These are phyloP conservation scores for Channa argus DNA, from an alignment of 2,113 vertebrate species.

Conservation along the genomic window DNA sequence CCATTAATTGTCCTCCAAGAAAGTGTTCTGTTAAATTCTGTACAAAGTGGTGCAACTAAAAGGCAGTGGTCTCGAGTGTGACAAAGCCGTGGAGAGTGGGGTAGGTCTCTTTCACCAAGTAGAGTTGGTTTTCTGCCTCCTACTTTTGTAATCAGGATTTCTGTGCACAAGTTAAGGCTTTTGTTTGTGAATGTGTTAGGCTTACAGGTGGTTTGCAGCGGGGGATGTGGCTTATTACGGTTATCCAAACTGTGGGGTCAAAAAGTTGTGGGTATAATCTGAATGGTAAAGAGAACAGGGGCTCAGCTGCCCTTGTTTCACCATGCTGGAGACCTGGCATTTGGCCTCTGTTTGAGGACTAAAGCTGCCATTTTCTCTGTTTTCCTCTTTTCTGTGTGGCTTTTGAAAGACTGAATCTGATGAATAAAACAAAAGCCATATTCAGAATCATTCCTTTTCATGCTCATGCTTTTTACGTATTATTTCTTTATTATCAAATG, in stretches of 20 bases:
- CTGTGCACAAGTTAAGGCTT: slow-evolving; percentile 30
- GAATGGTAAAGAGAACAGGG: slow-evolving; percentile 76
- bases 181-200: slow-evolving; percentile 63
- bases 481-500: slow-evolving; percentile 75
- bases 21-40: slow-evolving; percentile 30
- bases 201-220: slow-evolving; percentile 66
- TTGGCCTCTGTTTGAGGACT: slow-evolving; percentile 73
- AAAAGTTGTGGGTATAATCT: slow-evolving; percentile 71
- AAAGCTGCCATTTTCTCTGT: slow-evolving; percentile 75
- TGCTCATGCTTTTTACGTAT: slow-evolving; percentile 64
- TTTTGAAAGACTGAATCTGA: slow-evolving; percentile 64
- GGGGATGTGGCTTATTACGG: slow-evolving; percentile 58
- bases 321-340: slow-evolving; percentile 73
- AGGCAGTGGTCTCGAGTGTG: slow-evolving; percentile 17
- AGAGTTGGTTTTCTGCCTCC: slow-evolving; percentile 14
- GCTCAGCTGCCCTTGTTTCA: slow-evolving; percentile 68
- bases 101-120: slow-evolving; percentile 32
- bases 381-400: slow-evolving; percentile 58
- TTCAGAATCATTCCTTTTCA: slow-evolving; percentile 68
- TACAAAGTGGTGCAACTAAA: slow-evolving; percentile 37
- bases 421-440: slow-evolving; percentile 75
- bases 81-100: slow-evolving; percentile 19
- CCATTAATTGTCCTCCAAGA: slow-evolving; percentile 29
- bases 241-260: slow-evolving; percentile 75
- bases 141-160: slow-evolving; percentile 15